phyloP scores from a whole-genome alignment of 2,113 vertebrate genomes.

The Plotosus lineatus region DNA sequence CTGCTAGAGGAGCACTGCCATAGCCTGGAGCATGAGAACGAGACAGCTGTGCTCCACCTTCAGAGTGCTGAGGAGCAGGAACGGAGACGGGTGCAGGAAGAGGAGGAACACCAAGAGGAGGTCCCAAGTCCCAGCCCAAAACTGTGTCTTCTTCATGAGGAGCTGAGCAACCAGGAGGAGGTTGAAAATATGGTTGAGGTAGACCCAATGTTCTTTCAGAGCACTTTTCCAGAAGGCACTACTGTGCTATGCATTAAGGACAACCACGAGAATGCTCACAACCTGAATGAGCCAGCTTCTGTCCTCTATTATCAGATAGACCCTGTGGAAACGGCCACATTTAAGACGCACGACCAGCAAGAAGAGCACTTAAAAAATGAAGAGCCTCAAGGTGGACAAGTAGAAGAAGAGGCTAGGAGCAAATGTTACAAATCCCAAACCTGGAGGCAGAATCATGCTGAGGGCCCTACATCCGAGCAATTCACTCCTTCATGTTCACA shows the following conservation, averaged over 20 bases:
- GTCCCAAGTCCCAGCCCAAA: conserved; percentile 62
- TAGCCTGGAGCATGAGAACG: conserved; percentile 81
- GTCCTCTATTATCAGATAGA: conserved; percentile 86
- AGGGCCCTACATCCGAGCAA: conserved; percentile 47
- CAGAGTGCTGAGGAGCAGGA: conserved; percentile 93
- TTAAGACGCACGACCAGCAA: conserved; percentile 56
- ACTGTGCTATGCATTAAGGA: conserved; percentile 86
- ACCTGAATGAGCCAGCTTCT: conserved; percentile 73
- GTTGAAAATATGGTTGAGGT: conserved; percentile 54
- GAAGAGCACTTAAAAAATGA: conserved; percentile 44
- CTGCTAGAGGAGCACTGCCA: conserved; percentile 66
- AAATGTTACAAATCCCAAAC: conserved; percentile 43
- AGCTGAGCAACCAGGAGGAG: conserved; percentile 63
- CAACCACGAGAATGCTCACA: conserved; percentile 67
- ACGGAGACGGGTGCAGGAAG: conserved; percentile 83
- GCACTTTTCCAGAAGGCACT: conserved; percentile 80
- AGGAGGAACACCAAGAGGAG: conserved; percentile 68
- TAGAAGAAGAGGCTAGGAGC: conserved; percentile 37
- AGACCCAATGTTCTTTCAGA: conserved; percentile 80
- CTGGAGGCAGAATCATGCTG: conserved; percentile 51
- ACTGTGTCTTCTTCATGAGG: conserved; percentile 79
- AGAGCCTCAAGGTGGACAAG: neutral
- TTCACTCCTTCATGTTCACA: conserved; percentile 50
- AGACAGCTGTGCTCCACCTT: conserved; percentile 90
- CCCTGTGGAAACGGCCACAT: conserved; percentile 65